Evolutionary conservation across 2,797 vertebrate species (phyloP), one percentile per base, ranked within the genome.

Genomic region (Gymnodraco acuticeps): DNA sequence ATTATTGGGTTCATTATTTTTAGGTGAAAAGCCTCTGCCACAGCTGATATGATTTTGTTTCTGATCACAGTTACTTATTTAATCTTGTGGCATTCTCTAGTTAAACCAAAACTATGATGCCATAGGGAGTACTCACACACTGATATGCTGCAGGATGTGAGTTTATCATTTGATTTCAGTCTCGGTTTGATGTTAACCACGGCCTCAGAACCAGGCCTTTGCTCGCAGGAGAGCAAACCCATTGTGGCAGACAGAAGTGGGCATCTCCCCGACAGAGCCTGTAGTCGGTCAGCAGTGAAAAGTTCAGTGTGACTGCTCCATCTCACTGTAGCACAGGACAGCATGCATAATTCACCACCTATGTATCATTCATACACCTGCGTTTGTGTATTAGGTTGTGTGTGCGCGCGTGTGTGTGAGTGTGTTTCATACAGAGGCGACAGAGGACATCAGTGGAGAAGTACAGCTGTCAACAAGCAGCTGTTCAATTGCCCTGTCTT

Each of bases 321-420:
- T 72, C 64, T 84, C 78, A 62, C 63, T 64, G 64, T 81, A 70
- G 73, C 70, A 77, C 72, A 78, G 89, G 76, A 78, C 75, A 73
- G 67, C 66, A 81, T 91, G 77, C 83, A 93, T 92, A 90, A 92
- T 90, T 92, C 75, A 92, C 79, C 33, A 27, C 84, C 84, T 81
- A 89, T 91, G 66, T 87, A 91, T 93, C 88, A 89, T 92, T 92
- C 75, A 91, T 92, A 66, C 62, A 66, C 43, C 62, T 5, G 23
- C 19, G 43, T 74, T 12, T 62, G 19, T 38, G 54, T 68, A 45
- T 65, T 43, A 62, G 68, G 45, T 68, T 71, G 38, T 70, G 70
- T 45, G 19, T 45, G 58, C 5, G 33, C 19, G 33, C 9, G 68
- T 65, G 55, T 53, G 59, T 64, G 53, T 64, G 17, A 47, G 59